These are phyloP conservation scores for Smittia sp. DNA, from an alignment of 2,888 invertebrate genomes.

Conservation along the genomic window DNA sequence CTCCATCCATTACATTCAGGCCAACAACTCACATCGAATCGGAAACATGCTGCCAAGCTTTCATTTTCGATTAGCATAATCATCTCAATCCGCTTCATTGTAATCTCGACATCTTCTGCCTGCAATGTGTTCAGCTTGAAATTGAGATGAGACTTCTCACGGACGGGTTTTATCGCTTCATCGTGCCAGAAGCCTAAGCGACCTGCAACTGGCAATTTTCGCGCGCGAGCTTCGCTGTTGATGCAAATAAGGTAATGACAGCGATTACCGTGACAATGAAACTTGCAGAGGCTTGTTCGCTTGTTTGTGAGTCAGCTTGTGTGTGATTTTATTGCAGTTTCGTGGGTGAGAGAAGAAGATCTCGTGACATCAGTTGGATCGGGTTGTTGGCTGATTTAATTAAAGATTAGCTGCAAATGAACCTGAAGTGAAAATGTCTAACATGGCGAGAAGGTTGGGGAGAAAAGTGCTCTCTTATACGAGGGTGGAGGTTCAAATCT, in stretches of 20 bases:
- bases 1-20: too few species aligned
- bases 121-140: not conserved
- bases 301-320: not conserved
- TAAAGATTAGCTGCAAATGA: too few species aligned
- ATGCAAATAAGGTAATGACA: constrained; percentile 28
- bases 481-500: too few species aligned
- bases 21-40: too few species aligned
- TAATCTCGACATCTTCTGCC: not conserved
- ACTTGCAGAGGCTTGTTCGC: not conserved
- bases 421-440: too few species aligned
- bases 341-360: not conserved
- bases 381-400: too few species aligned
- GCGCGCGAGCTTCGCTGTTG: not conserved
- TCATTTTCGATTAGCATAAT: constrained; percentile 24
- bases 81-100: not conserved
- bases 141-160: not conserved
- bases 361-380: not conserved
- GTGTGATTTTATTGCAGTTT: not conserved
- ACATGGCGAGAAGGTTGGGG: too few species aligned
- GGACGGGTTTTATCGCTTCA: constrained; percentile 20
- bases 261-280: constrained; percentile 23
- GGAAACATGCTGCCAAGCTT: not conserved
- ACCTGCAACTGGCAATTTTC: not conserved
- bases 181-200: constrained; percentile 6
- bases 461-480: too few species aligned